phyloP scores from a whole-genome alignment of 1,140 invertebrate species.

The Drosophila funebris region DNA sequence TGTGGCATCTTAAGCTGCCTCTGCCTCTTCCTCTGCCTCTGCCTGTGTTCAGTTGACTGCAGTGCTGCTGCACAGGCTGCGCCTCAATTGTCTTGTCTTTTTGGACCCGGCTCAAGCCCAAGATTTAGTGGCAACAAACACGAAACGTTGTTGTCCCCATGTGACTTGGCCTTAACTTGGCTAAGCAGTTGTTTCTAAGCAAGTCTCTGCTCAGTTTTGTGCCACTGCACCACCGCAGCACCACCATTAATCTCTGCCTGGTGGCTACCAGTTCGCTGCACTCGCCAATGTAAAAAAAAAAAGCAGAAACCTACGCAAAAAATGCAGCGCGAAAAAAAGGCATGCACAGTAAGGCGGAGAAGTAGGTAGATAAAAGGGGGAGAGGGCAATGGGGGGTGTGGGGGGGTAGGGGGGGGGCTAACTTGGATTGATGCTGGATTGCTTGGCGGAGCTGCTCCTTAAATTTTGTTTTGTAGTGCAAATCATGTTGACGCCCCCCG shows the following conservation, averaged over 20 bases:
- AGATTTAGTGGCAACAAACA: slow-evolving; percentile 70
- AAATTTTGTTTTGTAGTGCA: slow-evolving; percentile 77
- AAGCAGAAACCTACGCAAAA: slow-evolving; percentile 67
- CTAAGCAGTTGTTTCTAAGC: slow-evolving; percentile 27
- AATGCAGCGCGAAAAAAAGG: slow-evolving; percentile 79
- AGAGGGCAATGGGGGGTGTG: not conserved
- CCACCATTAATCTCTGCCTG: slow-evolving; percentile 63
- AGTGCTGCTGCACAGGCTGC: not conserved
- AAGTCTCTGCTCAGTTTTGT: not conserved
- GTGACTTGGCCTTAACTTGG: slow-evolving; percentile 24
- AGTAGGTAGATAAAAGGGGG: not conserved
- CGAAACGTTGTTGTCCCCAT: slow-evolving; percentile 36
- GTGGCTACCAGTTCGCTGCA: slow-evolving; percentile 75
- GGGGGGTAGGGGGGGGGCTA: not conserved
- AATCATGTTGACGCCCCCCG: slow-evolving; percentile 72
- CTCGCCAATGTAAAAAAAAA: slow-evolving; percentile 22
- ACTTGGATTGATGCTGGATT: slow-evolving; percentile 29
- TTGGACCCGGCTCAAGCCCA: slow-evolving; percentile 35
- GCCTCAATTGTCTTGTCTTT: slow-evolving; percentile 4
- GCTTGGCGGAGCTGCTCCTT: slow-evolving; percentile 63
- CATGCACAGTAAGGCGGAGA: slow-evolving; percentile 18
- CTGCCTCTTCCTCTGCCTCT: no score
- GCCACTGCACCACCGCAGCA: not conserved
- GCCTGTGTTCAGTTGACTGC: not conserved
- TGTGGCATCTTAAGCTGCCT: slow-evolving; percentile 4